Conservation (phyloP, 1,140 invertebrate species). For the Ceratitis capitata region DNA sequence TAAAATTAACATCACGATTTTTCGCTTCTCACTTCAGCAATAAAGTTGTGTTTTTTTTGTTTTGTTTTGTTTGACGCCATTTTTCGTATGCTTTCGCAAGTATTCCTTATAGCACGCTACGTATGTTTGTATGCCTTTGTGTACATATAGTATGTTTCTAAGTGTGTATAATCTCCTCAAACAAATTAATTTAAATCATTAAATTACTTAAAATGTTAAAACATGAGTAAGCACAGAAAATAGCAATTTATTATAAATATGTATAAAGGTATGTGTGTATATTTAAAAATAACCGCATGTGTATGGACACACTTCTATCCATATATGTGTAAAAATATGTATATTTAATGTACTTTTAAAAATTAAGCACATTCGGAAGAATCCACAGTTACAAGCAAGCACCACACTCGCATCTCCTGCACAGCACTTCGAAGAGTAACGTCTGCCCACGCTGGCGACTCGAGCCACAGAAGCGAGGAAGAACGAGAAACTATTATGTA, state of each 20-base stretch:
- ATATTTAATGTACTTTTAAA: constrained; percentile 31
- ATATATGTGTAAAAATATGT: neutral
- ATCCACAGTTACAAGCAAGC: constrained; percentile 42
- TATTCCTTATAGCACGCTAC: neutral
- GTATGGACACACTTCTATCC: neutral
- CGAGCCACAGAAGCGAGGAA: neutral
- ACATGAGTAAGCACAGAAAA: constrained; percentile 28
- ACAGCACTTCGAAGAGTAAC: neutral
- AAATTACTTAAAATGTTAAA: neutral
- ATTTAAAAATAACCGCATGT: neutral
- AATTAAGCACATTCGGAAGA: constrained; percentile 46
- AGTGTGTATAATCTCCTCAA: constrained; percentile 4
- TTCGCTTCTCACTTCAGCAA: neutral
- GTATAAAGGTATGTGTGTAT: too few species aligned
- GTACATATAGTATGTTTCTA: too few species aligned
- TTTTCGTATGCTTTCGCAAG: neutral
- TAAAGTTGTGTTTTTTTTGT: neutral
- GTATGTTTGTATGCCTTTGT: neutral
- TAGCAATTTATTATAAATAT: too few species aligned
- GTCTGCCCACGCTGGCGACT: neutral
- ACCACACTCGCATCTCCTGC: constrained; percentile 34
- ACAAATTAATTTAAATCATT: neutral
- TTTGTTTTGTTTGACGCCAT: neutral
- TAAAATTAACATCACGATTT: constrained; percentile 25
- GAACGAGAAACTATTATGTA: too few species aligned